Conservation (phyloP, 1,140 invertebrate genomes). For the Ostrea edulis region DNA sequence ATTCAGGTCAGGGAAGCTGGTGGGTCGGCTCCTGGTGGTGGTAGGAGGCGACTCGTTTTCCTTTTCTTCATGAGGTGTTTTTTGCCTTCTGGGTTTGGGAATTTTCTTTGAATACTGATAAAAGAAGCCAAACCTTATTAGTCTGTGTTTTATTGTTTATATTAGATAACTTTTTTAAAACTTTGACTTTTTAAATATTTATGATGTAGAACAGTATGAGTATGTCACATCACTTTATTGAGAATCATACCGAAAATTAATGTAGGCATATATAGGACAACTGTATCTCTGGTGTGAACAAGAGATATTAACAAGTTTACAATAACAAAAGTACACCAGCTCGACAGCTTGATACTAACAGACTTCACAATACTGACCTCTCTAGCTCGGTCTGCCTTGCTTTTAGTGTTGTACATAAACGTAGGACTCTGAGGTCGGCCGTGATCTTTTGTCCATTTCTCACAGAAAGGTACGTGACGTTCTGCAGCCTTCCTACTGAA, state of each 20-base stretch:
- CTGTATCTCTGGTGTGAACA: no score
- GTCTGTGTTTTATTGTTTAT: background rate
- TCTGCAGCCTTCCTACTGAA: conserved; percentile 58
- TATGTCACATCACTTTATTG: no score
- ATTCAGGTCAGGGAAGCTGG: conserved; percentile 30
- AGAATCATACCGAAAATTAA: no score
- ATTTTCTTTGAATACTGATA: conserved; percentile 42
- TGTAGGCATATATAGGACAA: no score
- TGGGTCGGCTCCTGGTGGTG: background rate
- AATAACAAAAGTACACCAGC: no score
- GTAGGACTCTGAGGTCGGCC: conserved; percentile 62
- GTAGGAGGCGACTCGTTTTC: background rate
- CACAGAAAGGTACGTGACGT: conserved; percentile 65
- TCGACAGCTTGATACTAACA: no score
- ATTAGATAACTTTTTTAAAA: no score
- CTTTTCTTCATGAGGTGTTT: background rate
- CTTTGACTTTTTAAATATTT: no score
- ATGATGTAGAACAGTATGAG: no score
- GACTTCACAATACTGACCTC: background rate
- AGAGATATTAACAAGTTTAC: no score
- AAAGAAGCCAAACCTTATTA: background rate
- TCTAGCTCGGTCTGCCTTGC: conserved; percentile 37
- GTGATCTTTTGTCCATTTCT: conserved; percentile 65
- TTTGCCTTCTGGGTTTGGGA: conserved; percentile 43
- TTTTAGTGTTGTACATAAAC: conserved; percentile 10